These are phyloP conservation scores for Parnassius glacialis DNA, from an alignment of 2,888 invertebrate species.

Conservation along the genomic window DNA sequence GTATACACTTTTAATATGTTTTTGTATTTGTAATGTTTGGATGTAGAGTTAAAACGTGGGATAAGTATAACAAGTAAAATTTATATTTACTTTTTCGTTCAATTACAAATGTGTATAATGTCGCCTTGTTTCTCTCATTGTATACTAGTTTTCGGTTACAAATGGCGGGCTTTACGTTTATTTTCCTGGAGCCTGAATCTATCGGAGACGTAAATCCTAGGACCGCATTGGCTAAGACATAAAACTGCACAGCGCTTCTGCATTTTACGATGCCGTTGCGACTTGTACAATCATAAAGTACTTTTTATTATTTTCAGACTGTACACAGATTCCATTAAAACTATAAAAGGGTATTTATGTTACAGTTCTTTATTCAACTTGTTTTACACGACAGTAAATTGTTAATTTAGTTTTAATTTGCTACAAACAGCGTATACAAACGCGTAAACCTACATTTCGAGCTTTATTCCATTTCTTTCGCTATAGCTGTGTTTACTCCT, in stretches of 20 bases:
- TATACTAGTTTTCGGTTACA: conserved; percentile 7
- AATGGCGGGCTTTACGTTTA: conserved; percentile 17
- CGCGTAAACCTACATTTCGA: background rate
- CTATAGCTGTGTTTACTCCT: no score
- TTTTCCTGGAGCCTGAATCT: conserved; percentile 21
- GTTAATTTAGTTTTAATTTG: no score
- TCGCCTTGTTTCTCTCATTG: no score
- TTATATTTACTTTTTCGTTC: no score
- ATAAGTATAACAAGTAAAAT: no score
- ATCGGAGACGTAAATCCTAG: conserved; percentile 25
- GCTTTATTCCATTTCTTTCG: no score
- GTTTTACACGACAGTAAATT: conserved; percentile 1
- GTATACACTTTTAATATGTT: no score
- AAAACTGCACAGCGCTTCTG: conserved; percentile 27
- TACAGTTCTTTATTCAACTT: conserved; percentile 3
- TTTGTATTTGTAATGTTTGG: no score
- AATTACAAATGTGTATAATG: no score
- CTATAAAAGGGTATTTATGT: conserved; percentile 11
- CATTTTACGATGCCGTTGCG: conserved; percentile 27
- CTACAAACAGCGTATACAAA: background rate
- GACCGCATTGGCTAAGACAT: conserved; percentile 24
- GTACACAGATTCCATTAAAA: conserved; percentile 25
- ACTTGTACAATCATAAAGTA: conserved; percentile 23
- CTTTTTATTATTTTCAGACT: conserved; percentile 26
- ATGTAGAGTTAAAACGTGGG: no score